A percentile compares a stretch with the other conserved stretches of the same genome.
Conservation (phyloP, 23 tunicate genomes). For the Botrylloides violaceus region DNA sequence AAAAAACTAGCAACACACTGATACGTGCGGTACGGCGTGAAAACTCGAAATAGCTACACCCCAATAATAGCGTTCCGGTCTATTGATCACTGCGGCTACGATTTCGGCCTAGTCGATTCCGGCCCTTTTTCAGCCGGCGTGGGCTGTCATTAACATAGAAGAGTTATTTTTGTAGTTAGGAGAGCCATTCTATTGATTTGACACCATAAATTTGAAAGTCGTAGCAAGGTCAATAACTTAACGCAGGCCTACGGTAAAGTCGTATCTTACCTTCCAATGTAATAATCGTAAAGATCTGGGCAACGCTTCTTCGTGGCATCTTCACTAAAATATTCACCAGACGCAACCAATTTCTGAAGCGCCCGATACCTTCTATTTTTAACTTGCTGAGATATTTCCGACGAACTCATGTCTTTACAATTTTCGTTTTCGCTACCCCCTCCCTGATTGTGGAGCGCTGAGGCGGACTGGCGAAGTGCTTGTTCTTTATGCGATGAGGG, state of each 20-base stretch:
- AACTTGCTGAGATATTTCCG: background rate
- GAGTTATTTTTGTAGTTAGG: background rate
- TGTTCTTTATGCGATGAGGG: too few relatives aligned
- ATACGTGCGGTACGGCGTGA: too few relatives aligned
- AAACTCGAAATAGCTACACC: too few relatives aligned
- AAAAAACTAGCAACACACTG: too few relatives aligned
- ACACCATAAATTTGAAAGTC: too few relatives aligned
- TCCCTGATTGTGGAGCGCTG: too few relatives aligned
- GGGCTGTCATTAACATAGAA: background rate
- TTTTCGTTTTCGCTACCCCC: slow-evolving; percentile 17
- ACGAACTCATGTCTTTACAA: background rate
- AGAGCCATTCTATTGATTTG: too few relatives aligned
- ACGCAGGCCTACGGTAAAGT: background rate
- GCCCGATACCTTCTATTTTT: slow-evolving; percentile 16
- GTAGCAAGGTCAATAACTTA: background rate
- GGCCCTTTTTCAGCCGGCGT: too few relatives aligned
- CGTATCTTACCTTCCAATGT: slow-evolving; percentile 16
- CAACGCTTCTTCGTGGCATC: slow-evolving; percentile 1
- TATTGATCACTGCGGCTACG: too few relatives aligned
- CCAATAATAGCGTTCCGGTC: too few relatives aligned
- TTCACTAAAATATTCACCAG: slow-evolving; percentile 22
- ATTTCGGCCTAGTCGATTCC: too few relatives aligned
- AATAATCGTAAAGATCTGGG: slow-evolving; percentile 10
- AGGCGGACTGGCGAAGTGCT: too few relatives aligned
- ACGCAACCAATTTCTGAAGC: slow-evolving; percentile 1